Evolutionary conservation across 2,797 vertebrate genomes (phyloP).

Genomic region (Poecile montanus): DNA sequence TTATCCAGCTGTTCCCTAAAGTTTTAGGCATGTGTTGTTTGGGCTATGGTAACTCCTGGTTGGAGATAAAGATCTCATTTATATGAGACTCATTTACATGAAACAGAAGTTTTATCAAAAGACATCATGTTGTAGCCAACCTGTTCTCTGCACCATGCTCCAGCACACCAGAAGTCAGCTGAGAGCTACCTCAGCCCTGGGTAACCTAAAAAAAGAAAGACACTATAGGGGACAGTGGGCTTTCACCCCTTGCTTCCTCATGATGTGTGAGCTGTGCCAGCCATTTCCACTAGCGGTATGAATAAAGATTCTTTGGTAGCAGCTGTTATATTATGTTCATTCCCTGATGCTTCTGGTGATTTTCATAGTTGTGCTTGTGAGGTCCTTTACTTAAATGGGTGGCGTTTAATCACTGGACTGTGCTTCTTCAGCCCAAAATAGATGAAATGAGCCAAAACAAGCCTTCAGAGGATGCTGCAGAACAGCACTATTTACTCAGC

Average conservation of each 20-base stretch:
- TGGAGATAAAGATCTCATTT: background rate
- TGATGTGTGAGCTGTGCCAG: background rate
- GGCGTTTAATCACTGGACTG: background rate
- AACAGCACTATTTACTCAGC: background rate
- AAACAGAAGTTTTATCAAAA: background rate
- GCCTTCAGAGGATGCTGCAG: background rate
- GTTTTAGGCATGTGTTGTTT: background rate
- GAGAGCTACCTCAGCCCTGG: background rate
- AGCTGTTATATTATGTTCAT: background rate
- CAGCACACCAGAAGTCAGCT: background rate
- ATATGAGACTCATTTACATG: background rate
- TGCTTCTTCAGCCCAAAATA: background rate
- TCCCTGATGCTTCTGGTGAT: background rate
- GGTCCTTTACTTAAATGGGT: background rate
- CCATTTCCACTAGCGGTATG: background rate
- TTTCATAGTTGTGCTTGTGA: background rate
- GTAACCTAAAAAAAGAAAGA: background rate
- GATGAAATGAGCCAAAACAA: background rate
- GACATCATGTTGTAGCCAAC: background rate
- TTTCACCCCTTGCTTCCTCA: background rate
- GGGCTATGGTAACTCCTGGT: background rate
- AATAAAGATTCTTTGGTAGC: background rate
- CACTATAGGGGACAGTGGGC: background rate
- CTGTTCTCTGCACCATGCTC: background rate
- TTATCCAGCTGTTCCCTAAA: background rate